A percentile compares a stretch with the other conserved stretches of the same genome.
Conservation (phyloP, 1,140 invertebrate species). For the Eupeodes corollae region DNA sequence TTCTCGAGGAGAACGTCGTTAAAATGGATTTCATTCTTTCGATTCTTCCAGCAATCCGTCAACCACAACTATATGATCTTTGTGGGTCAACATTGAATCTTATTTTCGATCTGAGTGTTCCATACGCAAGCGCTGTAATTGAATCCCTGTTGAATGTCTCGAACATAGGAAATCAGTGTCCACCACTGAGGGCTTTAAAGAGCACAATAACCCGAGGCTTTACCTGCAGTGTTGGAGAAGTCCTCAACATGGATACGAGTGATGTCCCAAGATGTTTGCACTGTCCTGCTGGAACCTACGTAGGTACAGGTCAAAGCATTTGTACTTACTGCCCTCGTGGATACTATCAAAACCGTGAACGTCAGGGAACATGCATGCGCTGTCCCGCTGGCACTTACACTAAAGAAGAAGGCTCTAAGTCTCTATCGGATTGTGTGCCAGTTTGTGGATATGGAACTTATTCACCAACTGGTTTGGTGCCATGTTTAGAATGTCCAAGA, state of each 20-base stretch:
- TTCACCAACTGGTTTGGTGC: slow-evolving; percentile 86
- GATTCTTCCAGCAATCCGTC: slow-evolving; percentile 74
- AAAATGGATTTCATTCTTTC: slow-evolving; percentile 79
- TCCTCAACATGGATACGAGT: slow-evolving; percentile 81
- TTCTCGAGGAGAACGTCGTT: slow-evolving; percentile 75
- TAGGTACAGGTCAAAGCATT: slow-evolving; percentile 70
- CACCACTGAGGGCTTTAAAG: slow-evolving; percentile 71
- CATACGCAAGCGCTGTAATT: slow-evolving; percentile 81
- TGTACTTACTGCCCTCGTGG: slow-evolving; percentile 84
- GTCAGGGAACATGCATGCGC: slow-evolving; percentile 73
- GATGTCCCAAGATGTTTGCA: slow-evolving; percentile 88
- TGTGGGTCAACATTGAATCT: slow-evolving; percentile 87
- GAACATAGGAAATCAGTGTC: slow-evolving; percentile 81
- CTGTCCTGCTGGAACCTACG: slow-evolving; percentile 90
- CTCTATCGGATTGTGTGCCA: slow-evolving; percentile 71
- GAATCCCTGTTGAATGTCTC: slow-evolving; percentile 81
- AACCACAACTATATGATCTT: slow-evolving; percentile 84
- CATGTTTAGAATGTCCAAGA: slow-evolving; percentile 87
- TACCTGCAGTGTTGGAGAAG: slow-evolving; percentile 85
- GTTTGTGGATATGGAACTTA: slow-evolving; percentile 95
- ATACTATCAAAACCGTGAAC: slow-evolving; percentile 83
- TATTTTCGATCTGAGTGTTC: slow-evolving; percentile 88
- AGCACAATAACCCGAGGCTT: slow-evolving; percentile 82
- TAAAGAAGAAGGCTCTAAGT: slow-evolving; percentile 77
- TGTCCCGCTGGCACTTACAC: slow-evolving; percentile 92